Evolutionary conservation across 2,113 vertebrate species (phyloP).

Genomic region (Pluvialis apricaria): DNA sequence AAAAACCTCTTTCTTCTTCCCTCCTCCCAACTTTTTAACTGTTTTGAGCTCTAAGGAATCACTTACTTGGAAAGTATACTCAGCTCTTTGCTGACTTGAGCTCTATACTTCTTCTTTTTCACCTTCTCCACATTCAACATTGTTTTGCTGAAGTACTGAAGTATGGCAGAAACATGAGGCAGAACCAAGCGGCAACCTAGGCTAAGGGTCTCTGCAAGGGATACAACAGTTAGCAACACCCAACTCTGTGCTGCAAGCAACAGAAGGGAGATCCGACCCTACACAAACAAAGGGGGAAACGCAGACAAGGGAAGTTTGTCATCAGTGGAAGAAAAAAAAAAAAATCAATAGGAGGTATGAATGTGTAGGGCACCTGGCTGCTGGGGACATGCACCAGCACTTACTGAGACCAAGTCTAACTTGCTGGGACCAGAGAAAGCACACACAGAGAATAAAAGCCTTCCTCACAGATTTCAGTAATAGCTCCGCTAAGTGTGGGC

Average conservation of each 20-base stretch:
- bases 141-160: slow-evolving; percentile 85
- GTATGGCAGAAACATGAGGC: slow-evolving; percentile 87
- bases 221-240: background rate
- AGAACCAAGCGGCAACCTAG: slow-evolving; percentile 83
- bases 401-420: background rate
- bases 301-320: background rate
- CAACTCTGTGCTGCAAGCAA: background rate
- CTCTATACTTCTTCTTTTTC: slow-evolving; percentile 87
- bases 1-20: background rate
- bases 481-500: fast-evolving
- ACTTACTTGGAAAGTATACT: slow-evolving; percentile 96
- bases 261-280: background rate
- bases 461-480: background rate
- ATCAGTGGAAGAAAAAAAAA: background rate
- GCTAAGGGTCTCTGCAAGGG: slow-evolving; percentile 76
- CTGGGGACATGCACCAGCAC: background rate
- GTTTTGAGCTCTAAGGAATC: background rate
- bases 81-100: slow-evolving; percentile 91
- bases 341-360: background rate
- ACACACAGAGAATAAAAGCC: background rate
- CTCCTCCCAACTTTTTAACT: background rate
- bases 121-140: slow-evolving; percentile 83
- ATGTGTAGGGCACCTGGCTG: background rate
- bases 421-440: background rate
- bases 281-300: background rate